These are phyloP conservation scores for Antechinus flavipes DNA, from an alignment of 2,113 vertebrate species.

Conservation along the genomic window DNA sequence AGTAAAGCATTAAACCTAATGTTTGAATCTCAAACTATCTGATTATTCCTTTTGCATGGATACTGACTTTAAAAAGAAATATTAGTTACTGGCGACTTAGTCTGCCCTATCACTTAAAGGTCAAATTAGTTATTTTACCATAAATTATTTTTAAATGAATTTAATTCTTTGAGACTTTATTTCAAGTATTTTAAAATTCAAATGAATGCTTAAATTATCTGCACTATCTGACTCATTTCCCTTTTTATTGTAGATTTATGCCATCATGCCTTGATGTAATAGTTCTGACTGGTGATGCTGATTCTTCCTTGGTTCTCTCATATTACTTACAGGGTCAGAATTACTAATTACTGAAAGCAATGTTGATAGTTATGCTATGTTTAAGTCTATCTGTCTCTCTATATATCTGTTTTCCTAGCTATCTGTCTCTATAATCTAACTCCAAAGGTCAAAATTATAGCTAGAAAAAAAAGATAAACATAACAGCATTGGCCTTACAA, in stretches of 20 bases:
- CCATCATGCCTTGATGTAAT: conserved; percentile 8
- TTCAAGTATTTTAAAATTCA: conserved; percentile 23
- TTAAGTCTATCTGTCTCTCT: conserved; percentile 5
- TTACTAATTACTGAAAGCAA: background rate
- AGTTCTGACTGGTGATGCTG: background rate
- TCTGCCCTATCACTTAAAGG: background rate
- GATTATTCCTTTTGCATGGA: background rate
- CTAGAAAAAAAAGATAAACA: background rate
- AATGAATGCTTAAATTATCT: conserved; percentile 6
- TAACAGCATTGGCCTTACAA: background rate
- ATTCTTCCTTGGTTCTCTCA: conserved; percentile 25
- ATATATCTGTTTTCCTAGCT: background rate
- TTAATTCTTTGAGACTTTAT: conserved; percentile 48
- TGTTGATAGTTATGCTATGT: background rate
- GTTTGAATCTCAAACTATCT: background rate
- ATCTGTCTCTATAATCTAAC: background rate
- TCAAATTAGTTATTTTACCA: background rate
- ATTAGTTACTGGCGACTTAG: background rate
- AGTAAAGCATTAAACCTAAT: background rate
- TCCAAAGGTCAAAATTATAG: background rate
- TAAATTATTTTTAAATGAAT: conserved; percentile 24
- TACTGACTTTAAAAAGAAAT: background rate
- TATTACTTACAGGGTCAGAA: background rate
- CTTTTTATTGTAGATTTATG: conserved; percentile 12
- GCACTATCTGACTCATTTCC: background rate